These are phyloP conservation scores for Heliconius ismenius DNA, from an alignment of 2,888 invertebrate species.

Conservation along the genomic window DNA sequence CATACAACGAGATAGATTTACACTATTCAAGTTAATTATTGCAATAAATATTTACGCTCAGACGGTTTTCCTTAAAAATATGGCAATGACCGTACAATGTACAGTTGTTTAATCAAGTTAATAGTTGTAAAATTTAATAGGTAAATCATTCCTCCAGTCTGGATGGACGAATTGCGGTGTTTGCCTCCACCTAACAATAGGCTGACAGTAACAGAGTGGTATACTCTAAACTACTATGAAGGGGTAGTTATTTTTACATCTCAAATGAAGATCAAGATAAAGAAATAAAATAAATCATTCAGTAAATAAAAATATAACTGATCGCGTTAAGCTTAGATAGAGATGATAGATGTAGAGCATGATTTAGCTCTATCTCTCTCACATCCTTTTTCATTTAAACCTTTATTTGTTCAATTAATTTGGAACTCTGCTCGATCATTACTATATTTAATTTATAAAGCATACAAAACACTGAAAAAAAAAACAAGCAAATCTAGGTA, in stretches of 20 bases:
- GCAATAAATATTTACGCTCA: conserved; percentile 25
- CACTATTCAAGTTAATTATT: conserved; percentile 16
- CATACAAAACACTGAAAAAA: background rate
- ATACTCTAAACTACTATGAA: no score
- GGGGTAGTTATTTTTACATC: no score
- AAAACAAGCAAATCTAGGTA: background rate
- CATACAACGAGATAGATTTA: conserved; percentile 11
- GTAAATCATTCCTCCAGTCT: background rate
- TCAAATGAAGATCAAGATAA: no score
- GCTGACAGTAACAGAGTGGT: background rate
- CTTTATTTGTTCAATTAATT: background rate
- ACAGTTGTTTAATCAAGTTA: conserved; percentile 6
- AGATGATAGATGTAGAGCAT: no score
- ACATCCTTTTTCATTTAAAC: no score
- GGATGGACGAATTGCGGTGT: background rate
- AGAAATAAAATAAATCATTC: no score
- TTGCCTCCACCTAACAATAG: background rate
- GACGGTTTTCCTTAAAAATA: conserved; percentile 41
- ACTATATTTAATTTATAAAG: background rate
- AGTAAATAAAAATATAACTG: no score
- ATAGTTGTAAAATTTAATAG: background rate
- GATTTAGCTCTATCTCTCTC: no score
- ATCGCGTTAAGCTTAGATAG: no score
- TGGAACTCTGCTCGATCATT: background rate
- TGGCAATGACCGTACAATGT: conserved; percentile 38